Base-by-base conservation (phyloP, 2,113 vertebrate genomes). In the Phaethornis superciliosus region DNA sequence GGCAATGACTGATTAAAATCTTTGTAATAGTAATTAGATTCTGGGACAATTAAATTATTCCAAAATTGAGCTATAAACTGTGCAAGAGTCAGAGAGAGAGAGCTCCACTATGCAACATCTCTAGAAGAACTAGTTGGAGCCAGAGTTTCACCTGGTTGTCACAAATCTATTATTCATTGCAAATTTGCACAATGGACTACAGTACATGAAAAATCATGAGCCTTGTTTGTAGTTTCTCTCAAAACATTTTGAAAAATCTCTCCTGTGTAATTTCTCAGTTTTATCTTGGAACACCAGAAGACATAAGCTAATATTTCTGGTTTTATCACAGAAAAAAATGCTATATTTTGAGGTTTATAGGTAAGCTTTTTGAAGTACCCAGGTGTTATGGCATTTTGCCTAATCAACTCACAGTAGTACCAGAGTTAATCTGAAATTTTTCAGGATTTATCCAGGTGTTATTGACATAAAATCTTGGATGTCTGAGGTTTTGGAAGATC, bases 41-140 rank as follows among this genome's bases (percentile, higher is more conserved):
- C n/a, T 81, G 40, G 20, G 40, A 8, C 27, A 78, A 78, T 56
- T 78, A 91, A 58, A 27, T 81, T 88, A 90, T 78, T 93, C 26
- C 91, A 54, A 90, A 89, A 91, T 40, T 90, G 75, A 71, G 71
- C 35, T 60, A 52, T 32, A 71, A 63, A 49, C 16, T 88, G 16
- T 32, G 11, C 10, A 62, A 67, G 37, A 94, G 52, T 71, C 72
- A 85, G 71, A 76, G 72, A 67, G 40, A 88, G n/a, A 72, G 6
- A 62, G 78, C 21, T 83, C 56, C 0, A 0, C 27, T 67, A 63
- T 64, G 21, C 52, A 78, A 63, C 59, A 52, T 60, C 64, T 93
- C 71, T 93, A 93, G 90, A 72, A 95, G 76, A 91, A 95, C 79
- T 93, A 93, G 92, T 95, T 94, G 88, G 52, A 86, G 10, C 1